Conservation (phyloP, 2,888 invertebrate species). For the Nebria brevicollis region DNA sequence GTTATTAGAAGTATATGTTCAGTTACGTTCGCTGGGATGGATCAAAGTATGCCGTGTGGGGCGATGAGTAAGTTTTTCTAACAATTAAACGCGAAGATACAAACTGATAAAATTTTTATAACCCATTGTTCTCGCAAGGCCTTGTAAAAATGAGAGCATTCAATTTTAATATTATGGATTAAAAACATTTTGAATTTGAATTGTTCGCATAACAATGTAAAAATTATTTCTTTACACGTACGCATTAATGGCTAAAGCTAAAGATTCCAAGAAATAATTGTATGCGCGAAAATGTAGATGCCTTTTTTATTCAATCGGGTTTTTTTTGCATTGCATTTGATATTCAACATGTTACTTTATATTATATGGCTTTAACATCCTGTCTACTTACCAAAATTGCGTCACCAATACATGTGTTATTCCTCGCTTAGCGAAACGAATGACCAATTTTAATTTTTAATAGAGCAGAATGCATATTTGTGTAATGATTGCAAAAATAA, state of each 20-base stretch:
- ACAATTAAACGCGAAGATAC: conserved; percentile 26
- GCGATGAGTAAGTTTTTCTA: conserved; percentile 36
- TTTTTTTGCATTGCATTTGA: neutral
- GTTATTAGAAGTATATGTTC: no score
- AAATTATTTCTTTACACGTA: conserved; percentile 29
- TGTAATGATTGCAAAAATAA: no score
- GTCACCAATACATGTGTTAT: no score
- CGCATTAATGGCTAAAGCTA: neutral
- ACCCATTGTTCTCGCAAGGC: conserved; percentile 36
- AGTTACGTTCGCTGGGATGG: neutral
- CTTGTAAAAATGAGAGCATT: conserved; percentile 30
- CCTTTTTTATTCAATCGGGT: neutral
- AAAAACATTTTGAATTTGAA: conserved; percentile 31
- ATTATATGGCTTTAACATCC: neutral
- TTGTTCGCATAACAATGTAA: conserved; percentile 32
- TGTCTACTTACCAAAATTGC: neutral
- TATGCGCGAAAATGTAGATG: neutral
- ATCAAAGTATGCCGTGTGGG: neutral
- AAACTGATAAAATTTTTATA: conserved; percentile 39
- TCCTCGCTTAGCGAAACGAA: no score
- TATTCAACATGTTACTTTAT: neutral
- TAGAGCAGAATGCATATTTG: no score
- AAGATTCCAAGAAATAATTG: neutral
- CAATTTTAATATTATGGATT: conserved; percentile 44
- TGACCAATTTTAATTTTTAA: no score